phyloP scores from a whole-genome alignment of 1,140 invertebrate genomes.

The Atta cephalotes region DNA sequence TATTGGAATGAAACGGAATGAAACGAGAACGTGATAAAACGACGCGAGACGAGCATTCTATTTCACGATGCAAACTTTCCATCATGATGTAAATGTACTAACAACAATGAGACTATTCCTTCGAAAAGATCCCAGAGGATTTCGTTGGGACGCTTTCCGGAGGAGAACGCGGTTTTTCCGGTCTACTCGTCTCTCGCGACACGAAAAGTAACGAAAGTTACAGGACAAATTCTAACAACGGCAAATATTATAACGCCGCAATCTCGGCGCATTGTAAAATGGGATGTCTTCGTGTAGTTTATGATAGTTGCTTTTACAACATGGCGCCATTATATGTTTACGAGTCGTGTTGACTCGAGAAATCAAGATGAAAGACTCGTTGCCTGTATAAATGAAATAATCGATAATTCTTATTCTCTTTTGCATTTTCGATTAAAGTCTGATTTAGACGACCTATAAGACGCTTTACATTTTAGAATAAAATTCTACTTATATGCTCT shows the following conservation, averaged over 20 bases:
- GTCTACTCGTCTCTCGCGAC: not conserved
- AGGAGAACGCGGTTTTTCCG: not conserved
- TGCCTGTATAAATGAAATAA: not conserved
- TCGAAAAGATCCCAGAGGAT: not conserved
- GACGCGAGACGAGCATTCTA: not conserved
- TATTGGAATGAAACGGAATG: not conserved
- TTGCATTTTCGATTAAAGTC: not conserved
- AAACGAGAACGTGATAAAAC: not conserved
- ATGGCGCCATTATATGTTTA: slow-evolving; percentile 21
- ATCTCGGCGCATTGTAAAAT: slow-evolving; percentile 21
- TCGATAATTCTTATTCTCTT: not conserved
- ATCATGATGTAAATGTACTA: not conserved
- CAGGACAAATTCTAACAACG: slow-evolving; percentile 14
- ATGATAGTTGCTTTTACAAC: slow-evolving; percentile 14
- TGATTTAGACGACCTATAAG: not conserved
- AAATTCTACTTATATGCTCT: not conserved
- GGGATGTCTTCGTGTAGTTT: slow-evolving; percentile 3
- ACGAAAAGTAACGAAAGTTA: not conserved
- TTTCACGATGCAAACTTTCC: slow-evolving; percentile 12
- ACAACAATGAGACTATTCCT: not conserved
- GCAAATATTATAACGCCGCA: not conserved
- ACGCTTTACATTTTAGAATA: not conserved
- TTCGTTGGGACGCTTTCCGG: not conserved
- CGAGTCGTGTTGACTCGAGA: not conserved
- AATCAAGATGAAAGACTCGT: not conserved